A percentile compares a stretch with the other conserved stretches of the same genome.
Conservation (phyloP, 2,113 vertebrate genomes). For the Ophthalmolycus amberensis region DNA sequence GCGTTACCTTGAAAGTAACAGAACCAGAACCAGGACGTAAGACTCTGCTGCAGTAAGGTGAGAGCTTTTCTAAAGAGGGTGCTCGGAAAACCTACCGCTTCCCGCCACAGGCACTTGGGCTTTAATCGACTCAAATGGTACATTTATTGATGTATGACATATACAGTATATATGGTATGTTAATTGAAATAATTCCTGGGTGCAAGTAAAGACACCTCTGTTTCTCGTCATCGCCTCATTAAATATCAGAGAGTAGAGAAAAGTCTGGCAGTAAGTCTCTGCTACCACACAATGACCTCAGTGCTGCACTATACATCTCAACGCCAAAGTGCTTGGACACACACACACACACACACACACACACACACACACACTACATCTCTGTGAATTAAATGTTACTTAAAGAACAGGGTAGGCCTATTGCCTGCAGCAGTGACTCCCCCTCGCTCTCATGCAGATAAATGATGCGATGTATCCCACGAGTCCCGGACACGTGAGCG, state of each 20-base stretch:
- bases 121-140: not conserved
- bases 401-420: not conserved
- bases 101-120: not conserved
- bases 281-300: not conserved
- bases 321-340: not conserved
- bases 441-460: slow-evolving; percentile 1
- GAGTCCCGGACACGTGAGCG: not conserved
- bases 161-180: not conserved
- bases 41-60: too few species aligned
- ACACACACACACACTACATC: not conserved
- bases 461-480: slow-evolving; percentile 7
- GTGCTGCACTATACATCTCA: not conserved
- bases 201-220: not conserved
- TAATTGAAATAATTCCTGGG: not conserved
- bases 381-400: not conserved
- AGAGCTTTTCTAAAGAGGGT: too few species aligned
- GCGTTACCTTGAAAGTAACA: too few species aligned
- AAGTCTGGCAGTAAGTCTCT: not conserved
- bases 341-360: not conserved
- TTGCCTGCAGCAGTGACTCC: not conserved
- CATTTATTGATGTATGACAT: not conserved
- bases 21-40: too few species aligned
- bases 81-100: too few species aligned
- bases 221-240: not conserved
- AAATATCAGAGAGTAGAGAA: not conserved